Evolutionary conservation across 2,113 vertebrate species (phyloP).

Genomic region (Struthidea cinerea): DNA sequence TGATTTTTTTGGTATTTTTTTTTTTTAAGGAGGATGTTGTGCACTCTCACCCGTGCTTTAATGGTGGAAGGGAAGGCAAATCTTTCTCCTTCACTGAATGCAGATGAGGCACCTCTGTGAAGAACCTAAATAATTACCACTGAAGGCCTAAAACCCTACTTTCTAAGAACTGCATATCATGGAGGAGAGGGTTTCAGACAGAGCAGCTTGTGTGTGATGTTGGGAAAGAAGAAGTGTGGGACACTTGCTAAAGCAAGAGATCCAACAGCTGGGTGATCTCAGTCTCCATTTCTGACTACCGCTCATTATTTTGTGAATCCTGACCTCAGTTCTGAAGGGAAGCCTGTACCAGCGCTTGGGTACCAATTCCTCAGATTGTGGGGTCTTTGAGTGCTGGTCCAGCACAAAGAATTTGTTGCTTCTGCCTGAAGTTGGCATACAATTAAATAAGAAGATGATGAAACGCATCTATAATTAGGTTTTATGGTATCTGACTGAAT

Average conservation of each 20-base stretch:
- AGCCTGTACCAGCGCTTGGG: not conserved
- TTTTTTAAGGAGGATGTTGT: not conserved
- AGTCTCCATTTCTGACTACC: not conserved
- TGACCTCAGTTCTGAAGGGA: not conserved
- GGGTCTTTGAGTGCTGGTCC: not conserved
- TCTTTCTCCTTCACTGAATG: not conserved
- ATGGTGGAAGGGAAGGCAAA: not conserved
- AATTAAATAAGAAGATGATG: not conserved
- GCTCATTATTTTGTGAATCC: not conserved
- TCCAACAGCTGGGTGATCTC: not conserved
- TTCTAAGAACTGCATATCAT: not conserved
- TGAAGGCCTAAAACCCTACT: not conserved
- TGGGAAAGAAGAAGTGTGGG: not conserved
- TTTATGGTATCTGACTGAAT: not conserved
- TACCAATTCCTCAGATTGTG: rapidly evolving
- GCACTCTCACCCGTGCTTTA: not conserved
- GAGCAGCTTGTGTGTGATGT: not conserved
- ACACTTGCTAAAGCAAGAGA: not conserved
- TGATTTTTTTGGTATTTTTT: not conserved
- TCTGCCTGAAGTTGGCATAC: not conserved
- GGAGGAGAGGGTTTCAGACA: not conserved
- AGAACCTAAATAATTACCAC: not conserved
- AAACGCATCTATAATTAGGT: not conserved
- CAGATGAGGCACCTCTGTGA: not conserved
- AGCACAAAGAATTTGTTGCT: not conserved